A percentile compares a stretch with the other conserved stretches of the same genome.
Evolutionary conservation across 2,888 invertebrate species (phyloP).

Genomic region (Ditula angustiorana): DNA sequence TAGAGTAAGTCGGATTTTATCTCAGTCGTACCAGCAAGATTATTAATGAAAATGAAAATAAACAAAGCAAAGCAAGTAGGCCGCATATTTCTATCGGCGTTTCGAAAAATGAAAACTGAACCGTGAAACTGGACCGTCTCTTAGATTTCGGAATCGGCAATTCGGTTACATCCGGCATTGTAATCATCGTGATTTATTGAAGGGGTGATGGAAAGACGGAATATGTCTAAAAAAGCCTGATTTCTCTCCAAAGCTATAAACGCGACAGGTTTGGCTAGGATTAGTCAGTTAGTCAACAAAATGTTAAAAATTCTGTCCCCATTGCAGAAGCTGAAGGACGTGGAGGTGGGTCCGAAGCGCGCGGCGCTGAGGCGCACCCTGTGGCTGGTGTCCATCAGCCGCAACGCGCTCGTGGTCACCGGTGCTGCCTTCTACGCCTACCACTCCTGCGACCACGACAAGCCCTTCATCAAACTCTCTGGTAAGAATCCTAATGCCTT

Average conservation of each 20-base stretch:
- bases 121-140: no score
- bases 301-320: slow-evolving; percentile 28
- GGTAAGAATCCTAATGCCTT: slow-evolving; percentile 55
- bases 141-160: no score
- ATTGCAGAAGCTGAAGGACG: slow-evolving; percentile 87
- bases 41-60: no score
- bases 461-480: slow-evolving; percentile 87
- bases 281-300: background rate
- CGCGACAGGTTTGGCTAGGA: no score
- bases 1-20: slow-evolving; percentile 87
- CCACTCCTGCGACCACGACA: slow-evolving; percentile 74
- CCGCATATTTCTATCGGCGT: no score
- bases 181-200: no score
- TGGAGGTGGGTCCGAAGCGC: slow-evolving; percentile 73
- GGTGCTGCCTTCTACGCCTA: slow-evolving; percentile 87
- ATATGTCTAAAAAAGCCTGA: no score
- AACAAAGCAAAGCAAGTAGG: no score
- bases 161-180: no score
- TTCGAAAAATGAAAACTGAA: no score
- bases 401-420: slow-evolving; percentile 92
- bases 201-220: no score
- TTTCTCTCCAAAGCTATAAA: no score
- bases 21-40: background rate
- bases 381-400: slow-evolving; percentile 91
- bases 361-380: slow-evolving; percentile 81